Base-by-base conservation (phyloP, 2,113 vertebrate species). In the Tilapia sparmanii region DNA sequence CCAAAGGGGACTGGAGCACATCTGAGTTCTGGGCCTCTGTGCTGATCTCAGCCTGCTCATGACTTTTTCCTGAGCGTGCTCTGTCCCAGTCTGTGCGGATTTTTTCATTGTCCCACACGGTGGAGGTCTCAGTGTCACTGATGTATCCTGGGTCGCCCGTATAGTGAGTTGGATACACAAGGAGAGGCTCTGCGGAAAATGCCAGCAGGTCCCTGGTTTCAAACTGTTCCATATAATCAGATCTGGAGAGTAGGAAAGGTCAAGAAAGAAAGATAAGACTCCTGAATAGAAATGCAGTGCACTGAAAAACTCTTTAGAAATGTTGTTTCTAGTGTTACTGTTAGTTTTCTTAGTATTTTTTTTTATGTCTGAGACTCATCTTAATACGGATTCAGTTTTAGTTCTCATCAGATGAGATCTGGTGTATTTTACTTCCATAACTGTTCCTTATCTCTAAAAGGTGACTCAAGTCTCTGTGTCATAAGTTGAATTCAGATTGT, bases 91-190 rank as follows among this genome's bases (percentile, higher is more conserved):
- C 98, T 0, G 98, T 98, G 50, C 91, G 96, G 29, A 97, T 84
- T 1, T 90, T 95, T 33, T 98, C 98, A 1, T 98, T 97, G 95
- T 98, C 96, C 98, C 98, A 99, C 76, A 98, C 95, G 1, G 97
- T 98, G 4, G 98, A 99, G 63, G 98, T 99, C 92, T 99, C 98
- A 0, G 98, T 99, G 96, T 99, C 98, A 1, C 98, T 99, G 87
- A 99, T 93, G 66, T 99, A 99, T 2, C 98, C 98, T 0, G 95
- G 63, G 2, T 99, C 98, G 0, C 98, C 98, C 0, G 98, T 99
- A 93, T 98, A 99, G 92, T 99, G 98, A 0, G 98, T 98, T 4
- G 98, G 98, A 87, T 95, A 99, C 29, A 99, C 92, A 0, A 99
- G 96, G 19, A 99, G 96, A 1, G 98, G 98, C 94, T 99, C 98